Base-by-base conservation (phyloP, 1,140 invertebrate species). In the Halotydeus destructor region DNA sequence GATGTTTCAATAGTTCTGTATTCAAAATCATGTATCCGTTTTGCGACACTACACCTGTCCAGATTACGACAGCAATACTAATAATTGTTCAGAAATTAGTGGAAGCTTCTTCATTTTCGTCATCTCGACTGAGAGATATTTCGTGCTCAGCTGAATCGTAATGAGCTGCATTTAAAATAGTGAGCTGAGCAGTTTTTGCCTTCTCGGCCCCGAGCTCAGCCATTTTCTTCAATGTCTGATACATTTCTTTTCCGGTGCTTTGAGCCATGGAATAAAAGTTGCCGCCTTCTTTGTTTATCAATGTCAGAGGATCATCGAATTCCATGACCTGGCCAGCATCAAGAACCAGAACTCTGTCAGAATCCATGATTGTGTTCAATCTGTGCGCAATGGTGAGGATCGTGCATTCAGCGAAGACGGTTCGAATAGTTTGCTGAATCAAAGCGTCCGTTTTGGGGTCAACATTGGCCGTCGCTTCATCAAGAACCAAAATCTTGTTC, bases 321-420 rank as follows among this genome's bases (percentile, higher is more conserved):
- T 82, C 77, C 28, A 46, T 37, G 9, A 52, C 42, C 44, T 43
- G 37, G 0, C 51, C 51, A 12, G 49, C 49, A 37, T 52, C 49
- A 12, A 52, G 22, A 22, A 43, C 41, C 41, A 32, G 16, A 8
- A 40, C 44, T 39, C 46, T 43, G 37, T 54, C 51, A 3, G 47
- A 51, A 41, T 55, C 54, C 47, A 55, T 55, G 8, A 55, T 49
- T 8, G 54, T 55, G 18, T 55, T 41, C 16, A 55, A 45, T 25
- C 45, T 18, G 63, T 84, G 81, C 5, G 80, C 80, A 26, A 85
- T 80, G 1, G 80, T 85, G 9, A 84, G 54, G 1, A 84, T 76
- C 0, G 80, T 84, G 52, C 77, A 82, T 3, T 70, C 57, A 0
- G 60, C 61, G 50, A 82, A 82, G 48, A 51, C 48, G 21, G 50